Percentiles rank a stretch among this genome's conserved stretches.
These are phyloP conservation scores for Monomorium pharaonis DNA, from an alignment of 1,140 invertebrate genomes.

Conservation along the genomic window DNA sequence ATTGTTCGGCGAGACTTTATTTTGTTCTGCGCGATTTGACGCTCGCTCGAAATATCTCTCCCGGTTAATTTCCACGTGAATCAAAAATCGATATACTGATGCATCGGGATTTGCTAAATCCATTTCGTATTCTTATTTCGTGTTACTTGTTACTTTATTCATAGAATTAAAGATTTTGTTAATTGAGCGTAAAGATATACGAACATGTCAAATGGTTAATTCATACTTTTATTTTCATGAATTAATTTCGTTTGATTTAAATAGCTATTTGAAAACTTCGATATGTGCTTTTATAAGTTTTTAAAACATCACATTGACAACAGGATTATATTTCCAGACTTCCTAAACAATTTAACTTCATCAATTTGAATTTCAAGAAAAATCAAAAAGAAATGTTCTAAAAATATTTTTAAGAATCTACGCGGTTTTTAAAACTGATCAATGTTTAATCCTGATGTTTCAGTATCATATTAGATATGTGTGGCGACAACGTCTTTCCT, in stretches of 20 bases:
- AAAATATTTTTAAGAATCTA: neutral
- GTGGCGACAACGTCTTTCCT: neutral
- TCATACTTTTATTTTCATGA: neutral
- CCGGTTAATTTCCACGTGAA: neutral
- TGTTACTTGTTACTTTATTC: neutral
- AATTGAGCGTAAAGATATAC: neutral
- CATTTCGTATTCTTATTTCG: neutral
- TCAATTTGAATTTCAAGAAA: neutral
- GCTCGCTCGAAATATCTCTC: neutral
- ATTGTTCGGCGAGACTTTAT: neutral
- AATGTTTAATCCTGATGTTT: constrained; percentile 21
- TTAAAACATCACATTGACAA: neutral
- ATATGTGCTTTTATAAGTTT: neutral
- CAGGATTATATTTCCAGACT: neutral
- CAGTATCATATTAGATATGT: constrained; percentile 30
- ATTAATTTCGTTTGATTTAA: neutral
- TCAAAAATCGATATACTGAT: constrained; percentile 20
- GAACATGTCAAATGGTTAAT: neutral
- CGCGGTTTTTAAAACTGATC: neutral
- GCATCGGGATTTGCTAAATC: neutral
- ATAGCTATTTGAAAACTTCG: neutral
- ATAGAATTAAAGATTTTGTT: neutral
- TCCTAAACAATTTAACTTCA: constrained; percentile 16
- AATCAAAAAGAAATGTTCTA: neutral
- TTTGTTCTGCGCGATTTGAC: neutral